Base-by-base conservation (phyloP, 2,888 invertebrate species). In the Macropis europaea region DNA sequence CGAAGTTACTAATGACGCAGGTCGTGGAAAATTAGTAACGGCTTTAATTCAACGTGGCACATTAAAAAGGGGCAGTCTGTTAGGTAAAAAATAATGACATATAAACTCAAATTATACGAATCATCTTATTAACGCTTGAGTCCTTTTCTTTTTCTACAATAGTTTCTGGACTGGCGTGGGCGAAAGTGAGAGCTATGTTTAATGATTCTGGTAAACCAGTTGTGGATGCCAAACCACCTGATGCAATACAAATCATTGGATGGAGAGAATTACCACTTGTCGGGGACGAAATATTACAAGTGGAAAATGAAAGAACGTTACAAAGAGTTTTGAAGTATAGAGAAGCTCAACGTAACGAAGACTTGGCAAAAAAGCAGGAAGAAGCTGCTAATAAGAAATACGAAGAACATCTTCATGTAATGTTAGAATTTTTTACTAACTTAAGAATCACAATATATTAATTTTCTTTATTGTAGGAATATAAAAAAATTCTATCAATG, bases 191-290 rank as follows among this genome's bases (percentile, higher is more conserved):
- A 42, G 92, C 93, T 2, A 92, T 99, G 88, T 95, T 95, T 84
- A 94, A 97, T 87, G 95, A 97, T 57, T 93, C 93, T 30, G 96
- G 97, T 0, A 90, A 91, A 1, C 90, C 92, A 0, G 73, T 98
- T 1, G 90, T 91, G 5, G 90, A 92, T 82, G 97, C 96, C 0
- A 90, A 92, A n/a, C 97, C 98, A 0, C 93, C 96, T 0, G 93
- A 93, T 1, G 96, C 98, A 0, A 96, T 95, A 0, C 95, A 96
- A 87, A 94, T 98, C 52, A 92, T 95, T 50, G 99, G 99, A 2
- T 99, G 99, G 99, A 93, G 94, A 76, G 95, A 95, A 76, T 86
- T 99, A 76, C 99, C 99, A 0, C 88, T 94, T 0, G 96, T 98
- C 9, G 99, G 99, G 0, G 97, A 98, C 79, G 91, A 93, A 54